A percentile compares a stretch with the other conserved stretches of the same genome.
These are phyloP conservation scores for Dipodomys merriami DNA, from an alignment of 2,113 vertebrate genomes.

Conservation along the genomic window DNA sequence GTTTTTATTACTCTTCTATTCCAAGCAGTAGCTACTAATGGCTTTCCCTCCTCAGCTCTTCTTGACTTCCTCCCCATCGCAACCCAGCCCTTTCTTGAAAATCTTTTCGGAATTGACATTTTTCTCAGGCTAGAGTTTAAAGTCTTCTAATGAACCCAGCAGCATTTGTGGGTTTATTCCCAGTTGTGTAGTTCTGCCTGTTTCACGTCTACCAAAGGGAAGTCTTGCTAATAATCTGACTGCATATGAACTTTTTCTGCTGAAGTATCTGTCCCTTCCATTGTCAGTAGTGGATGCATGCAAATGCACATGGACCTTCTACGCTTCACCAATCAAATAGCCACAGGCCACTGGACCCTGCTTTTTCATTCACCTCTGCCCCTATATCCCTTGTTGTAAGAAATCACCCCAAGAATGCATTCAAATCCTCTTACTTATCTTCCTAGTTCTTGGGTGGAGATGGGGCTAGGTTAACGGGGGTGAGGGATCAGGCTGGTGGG, in stretches of 20 bases:
- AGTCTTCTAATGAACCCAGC: neutral
- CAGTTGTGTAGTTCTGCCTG: neutral
- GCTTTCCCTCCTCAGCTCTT: neutral
- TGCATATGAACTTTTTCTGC: neutral
- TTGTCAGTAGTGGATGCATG: neutral
- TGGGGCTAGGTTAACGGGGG: neutral
- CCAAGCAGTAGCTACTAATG: neutral
- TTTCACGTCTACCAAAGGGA: neutral
- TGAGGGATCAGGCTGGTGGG: neutral
- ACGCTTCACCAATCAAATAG: neutral
- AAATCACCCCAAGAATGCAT: conserved; percentile 13
- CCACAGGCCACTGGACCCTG: neutral
- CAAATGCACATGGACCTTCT: neutral
- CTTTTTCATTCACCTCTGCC: neutral
- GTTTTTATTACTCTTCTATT: neutral
- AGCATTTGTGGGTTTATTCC: neutral
- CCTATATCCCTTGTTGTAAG: neutral
- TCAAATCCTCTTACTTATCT: neutral
- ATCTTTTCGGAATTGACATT: neutral
- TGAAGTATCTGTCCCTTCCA: neutral
- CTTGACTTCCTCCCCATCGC: neutral
- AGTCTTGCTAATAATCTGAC: neutral
- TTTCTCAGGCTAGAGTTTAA: neutral
- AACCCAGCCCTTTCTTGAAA: neutral
- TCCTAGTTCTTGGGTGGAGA: neutral